These are phyloP conservation scores for Leptinotarsa tumamoca DNA, from an alignment of 2,888 invertebrate species.

Conservation along the genomic window DNA sequence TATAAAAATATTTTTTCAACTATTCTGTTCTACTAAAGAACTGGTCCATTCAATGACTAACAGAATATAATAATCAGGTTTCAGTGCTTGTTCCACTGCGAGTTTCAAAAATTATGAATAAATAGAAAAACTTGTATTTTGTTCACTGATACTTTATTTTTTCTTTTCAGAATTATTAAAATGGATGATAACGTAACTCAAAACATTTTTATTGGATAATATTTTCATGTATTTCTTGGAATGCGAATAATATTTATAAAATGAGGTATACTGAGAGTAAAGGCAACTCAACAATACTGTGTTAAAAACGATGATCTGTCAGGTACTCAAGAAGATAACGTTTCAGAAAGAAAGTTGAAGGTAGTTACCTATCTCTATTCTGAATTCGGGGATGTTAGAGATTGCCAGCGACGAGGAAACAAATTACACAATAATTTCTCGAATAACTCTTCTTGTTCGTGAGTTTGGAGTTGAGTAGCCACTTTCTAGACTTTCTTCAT, in stretches of 20 bases:
- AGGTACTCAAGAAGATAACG: constrained; percentile 55
- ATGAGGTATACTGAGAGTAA: constrained; percentile 14
- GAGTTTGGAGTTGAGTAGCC: constrained; percentile 96
- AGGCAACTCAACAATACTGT: constrained; percentile 42
- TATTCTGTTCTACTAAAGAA: too few species aligned
- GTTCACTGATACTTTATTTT: too few species aligned
- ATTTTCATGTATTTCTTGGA: not conserved
- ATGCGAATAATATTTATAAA: constrained; percentile 11
- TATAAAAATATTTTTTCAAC: too few species aligned
- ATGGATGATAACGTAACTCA: too few species aligned
- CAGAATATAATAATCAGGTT: too few species aligned
- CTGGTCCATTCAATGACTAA: too few species aligned
- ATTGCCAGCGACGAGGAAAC: constrained; percentile 20
- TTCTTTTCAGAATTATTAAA: too few species aligned
- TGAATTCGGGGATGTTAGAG: constrained; percentile 22
- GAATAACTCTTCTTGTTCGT: constrained; percentile 89
- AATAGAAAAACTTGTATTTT: too few species aligned
- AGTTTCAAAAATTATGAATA: too few species aligned
- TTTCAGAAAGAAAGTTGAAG: constrained; percentile 35
- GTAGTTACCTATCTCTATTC: constrained; percentile 23
- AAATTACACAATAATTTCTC: constrained; percentile 90
- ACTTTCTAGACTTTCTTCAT: constrained; percentile 93
- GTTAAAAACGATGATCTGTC: constrained; percentile 43
- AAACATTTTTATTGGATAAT: not conserved
- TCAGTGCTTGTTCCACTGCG: too few species aligned